phyloP scores from a whole-genome alignment of 2,113 vertebrate genomes.

The Phylloscopus whistleri region DNA sequence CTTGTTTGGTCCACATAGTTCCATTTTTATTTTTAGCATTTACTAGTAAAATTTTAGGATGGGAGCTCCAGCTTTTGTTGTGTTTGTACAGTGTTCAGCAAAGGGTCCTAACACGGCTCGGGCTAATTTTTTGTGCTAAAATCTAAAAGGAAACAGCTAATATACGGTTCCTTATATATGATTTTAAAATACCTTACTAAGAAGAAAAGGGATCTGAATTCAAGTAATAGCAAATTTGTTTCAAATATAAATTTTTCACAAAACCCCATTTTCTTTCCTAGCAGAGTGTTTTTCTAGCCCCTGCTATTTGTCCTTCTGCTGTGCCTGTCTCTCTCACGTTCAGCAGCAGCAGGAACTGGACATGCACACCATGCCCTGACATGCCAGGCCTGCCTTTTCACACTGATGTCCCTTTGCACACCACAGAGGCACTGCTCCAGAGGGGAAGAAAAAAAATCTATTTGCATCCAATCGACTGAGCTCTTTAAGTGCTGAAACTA shows the following conservation, averaged over 20 bases:
- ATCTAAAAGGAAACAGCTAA: not conserved
- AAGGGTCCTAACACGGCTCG: not conserved
- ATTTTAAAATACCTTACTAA: not conserved
- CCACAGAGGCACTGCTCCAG: conserved; percentile 69
- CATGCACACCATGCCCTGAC: not conserved
- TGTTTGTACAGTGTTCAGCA: not conserved
- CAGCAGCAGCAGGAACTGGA: not conserved
- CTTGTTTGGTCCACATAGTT: not conserved
- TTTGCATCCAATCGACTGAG: conserved; percentile 76
- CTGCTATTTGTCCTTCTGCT: not conserved
- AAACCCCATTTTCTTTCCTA: not conserved
- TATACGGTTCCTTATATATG: not conserved
- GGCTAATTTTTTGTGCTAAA: not conserved
- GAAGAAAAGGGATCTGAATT: not conserved
- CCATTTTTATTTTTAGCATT: not conserved
- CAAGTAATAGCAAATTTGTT: not conserved
- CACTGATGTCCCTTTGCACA: conserved; percentile 72
- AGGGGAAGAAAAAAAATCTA: conserved; percentile 67
- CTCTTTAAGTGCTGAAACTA: conserved; percentile 77
- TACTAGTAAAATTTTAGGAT: not conserved
- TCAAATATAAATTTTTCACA: not conserved
- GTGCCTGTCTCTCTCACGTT: not conserved
- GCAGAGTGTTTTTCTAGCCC: not conserved
- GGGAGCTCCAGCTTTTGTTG: not conserved
- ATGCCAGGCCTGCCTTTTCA: not conserved